A percentile compares a stretch with the other conserved stretches of the same genome.
These are phyloP conservation scores for Zingel zingel DNA, from an alignment of 2,113 vertebrate genomes.

Conservation along the genomic window DNA sequence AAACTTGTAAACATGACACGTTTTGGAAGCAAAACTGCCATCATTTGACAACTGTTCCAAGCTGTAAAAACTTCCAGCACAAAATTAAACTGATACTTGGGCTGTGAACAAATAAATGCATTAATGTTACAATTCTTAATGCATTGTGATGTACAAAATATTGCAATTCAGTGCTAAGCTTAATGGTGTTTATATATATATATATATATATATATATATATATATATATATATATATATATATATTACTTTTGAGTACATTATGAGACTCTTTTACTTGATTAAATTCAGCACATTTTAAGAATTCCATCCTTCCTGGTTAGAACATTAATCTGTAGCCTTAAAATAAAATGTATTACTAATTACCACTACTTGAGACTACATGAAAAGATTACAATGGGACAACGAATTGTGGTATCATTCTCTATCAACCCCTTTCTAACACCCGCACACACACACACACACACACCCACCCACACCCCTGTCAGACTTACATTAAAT, in stretches of 20 bases:
- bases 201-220: too few species aligned
- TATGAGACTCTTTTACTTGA: conserved; percentile 12
- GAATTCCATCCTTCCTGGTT: not conserved
- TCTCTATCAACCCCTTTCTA: conserved; percentile 28
- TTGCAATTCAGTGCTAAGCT: conserved; percentile 1
- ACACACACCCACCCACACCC: not conserved
- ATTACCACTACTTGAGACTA: conserved; percentile 30
- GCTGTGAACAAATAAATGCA: not conserved
- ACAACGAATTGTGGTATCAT: conserved; percentile 40
- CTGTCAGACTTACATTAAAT: conserved; percentile 55
- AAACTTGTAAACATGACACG: conserved; percentile 51
- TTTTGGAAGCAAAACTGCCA: conserved; percentile 17
- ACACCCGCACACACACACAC: conserved; percentile 10
- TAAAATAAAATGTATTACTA: conserved; percentile 16
- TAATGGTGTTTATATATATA: not conserved
- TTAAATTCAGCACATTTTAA: conserved; percentile 23
- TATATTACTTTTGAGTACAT: not conserved
- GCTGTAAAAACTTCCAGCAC: conserved; percentile 1
- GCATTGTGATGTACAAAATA: not conserved
- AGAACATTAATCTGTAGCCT: conserved; percentile 8
- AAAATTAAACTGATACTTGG: not conserved
- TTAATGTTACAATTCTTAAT: not conserved
- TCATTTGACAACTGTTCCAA: not conserved
- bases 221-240: too few species aligned
- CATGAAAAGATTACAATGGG: conserved; percentile 25